Base-by-base conservation (phyloP, 2,888 invertebrate species). In the Sepiola atlantica region DNA sequence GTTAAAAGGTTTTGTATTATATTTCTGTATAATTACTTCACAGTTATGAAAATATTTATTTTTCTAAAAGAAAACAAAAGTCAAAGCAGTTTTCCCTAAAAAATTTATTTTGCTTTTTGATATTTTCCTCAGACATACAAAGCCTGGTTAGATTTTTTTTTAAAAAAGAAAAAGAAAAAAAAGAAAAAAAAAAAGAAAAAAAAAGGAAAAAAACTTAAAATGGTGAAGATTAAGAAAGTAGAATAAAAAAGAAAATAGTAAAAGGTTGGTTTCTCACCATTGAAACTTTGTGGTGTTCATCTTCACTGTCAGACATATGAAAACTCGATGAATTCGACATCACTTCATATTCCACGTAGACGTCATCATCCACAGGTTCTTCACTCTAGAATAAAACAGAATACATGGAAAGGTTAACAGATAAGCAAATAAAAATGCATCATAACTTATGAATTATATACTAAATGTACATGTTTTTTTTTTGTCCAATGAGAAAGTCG, bases 331-430 rank as follows among this genome's bases (percentile, higher is more conserved):
- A 91, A 24, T 91, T 94, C 18, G 95, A 94, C 35, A 94, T 94
- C 24, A 95, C 61, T 35, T 95, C 95, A 93, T 95, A 95, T 93
- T 95, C 95, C 92, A 95, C 94, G 90, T 92, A 92, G 21, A 92
- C 92, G n/a, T 77, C 45, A 28, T 90, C 92, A 55, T 92, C 54
- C 92, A 92, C 54, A 18, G 92, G 92, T 45, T 92, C 54, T 55
- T 92, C 92, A 92, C 54, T 54, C 92, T 92, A 32, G 24, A 45
- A 45, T 21, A 24, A 45, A 28, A 54, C n/a, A n/a, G n/a, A n/a
- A n/a, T n/a, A n/a, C n/a, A 16, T 32, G 16, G 18, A 90, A 91
- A 21, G 35, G 35, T 35, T 20, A 24, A 35, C n/a, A 32, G 4
- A 91, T 1, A 20, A 91, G 1, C 20, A 35, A 91, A 32, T 91